Base-by-base conservation (phyloP, 2,113 vertebrate species). In the Hippocampus zosterae region DNA sequence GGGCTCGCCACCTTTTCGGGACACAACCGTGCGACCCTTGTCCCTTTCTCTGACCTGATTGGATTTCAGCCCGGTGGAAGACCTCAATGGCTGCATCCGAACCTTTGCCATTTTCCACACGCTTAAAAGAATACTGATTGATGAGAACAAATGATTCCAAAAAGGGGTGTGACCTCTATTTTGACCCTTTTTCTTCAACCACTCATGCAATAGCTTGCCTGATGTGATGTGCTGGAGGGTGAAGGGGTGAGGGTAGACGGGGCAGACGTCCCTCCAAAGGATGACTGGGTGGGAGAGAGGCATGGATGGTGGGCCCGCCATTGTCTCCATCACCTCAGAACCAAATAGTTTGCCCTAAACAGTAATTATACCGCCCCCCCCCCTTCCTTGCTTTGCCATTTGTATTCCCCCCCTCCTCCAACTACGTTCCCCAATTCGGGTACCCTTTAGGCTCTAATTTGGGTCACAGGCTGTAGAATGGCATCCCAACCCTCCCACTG, bases 391-490 rank as follows among this genome's bases (percentile, higher is more conserved):
- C 72, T 70, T 74, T 71, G 81, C 78, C 71, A 77, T 84, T 80
- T 83, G 82, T 65, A 72, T 68, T 68, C 71, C 52, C 68, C 81
- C 67, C 69, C 40, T 37, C 33, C 33, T 37, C 33, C 33, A 37
- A 37, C 33, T 37, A 5, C 33, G 5, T 44, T 18, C 15, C 23
- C 75, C 73, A 82, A 65, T 41, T 78, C 81, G 76, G 74, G 72
- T 84, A 77, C 81, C 82, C 83, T 86, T 62, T 71, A 88, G 80
- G 80, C 87, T 90, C 87, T 90, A 90, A 92, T 91, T 92, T 91
- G 87, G 89, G 90, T 91, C 88, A 89, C 84, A 81, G 86, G 81
- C 83, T 69, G 79, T 81, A 82, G 85, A 88, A 88, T 83, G 85
- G 85, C 87, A 89, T 84, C 82, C 67, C 80, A 77, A 78, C 81